Evolutionary conservation across 2,113 vertebrate genomes (phyloP), one percentile per base, ranked within the genome.

Genomic region (Myocastor coypus): DNA sequence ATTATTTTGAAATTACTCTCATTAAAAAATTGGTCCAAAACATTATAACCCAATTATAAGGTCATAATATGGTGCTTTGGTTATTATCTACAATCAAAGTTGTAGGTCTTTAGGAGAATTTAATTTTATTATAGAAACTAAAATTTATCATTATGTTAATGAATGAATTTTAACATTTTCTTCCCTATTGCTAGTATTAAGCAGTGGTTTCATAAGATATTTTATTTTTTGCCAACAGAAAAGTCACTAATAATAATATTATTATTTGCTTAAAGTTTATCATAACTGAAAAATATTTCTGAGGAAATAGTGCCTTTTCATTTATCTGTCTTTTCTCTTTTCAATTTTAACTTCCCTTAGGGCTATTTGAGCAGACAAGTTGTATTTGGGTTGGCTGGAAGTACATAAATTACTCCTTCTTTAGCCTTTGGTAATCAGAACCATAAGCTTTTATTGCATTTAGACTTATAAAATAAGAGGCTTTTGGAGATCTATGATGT

Each of bases 11-110:
- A 95, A 94, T 95, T 96, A 92, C 40, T 94, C 40, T 64, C 52
- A 91, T 95, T 96, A 95, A 63, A 89, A 94, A 94, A 97, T 90
- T 92, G 93, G 93, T 92, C 88, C 71, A 92, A 92, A 87, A 78
- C 52, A 86, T 95, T 78, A 5, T 90, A 92, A 87, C 66, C 16
- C 84, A 91, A 80, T 96, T 95, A 91, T 40, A 95, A 92, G 42
- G 73, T 75, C 71, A 55, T 95, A 88, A 86, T 87, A 82, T 82
- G 82, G 66, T 94, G 26, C 37, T 93, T 32, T 91, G 78, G 59
- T 95, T 96, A 78, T 61, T 95, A 91, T 95, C 85, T 95, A 71
- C 17, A 80, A 32, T 84, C 87, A 92, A 83, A 87, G 55, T 88
- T 95, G 66, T 90, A 46, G 81, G 75, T 85, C 37, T 26, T 97